phyloP scores from a whole-genome alignment of 2,797 vertebrate genomes.

The Bovichtus variegatus region DNA sequence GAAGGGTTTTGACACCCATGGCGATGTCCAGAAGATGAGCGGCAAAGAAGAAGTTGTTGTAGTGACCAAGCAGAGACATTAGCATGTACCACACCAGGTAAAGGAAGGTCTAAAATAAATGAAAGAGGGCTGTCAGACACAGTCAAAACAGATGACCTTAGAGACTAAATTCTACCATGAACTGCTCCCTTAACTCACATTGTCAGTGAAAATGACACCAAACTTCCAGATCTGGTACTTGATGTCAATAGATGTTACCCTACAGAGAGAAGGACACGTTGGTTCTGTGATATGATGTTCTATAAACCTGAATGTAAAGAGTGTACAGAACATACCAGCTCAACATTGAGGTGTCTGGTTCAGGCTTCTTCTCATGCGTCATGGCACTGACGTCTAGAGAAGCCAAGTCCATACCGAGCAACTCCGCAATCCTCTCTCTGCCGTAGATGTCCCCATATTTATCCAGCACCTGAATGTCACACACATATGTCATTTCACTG shows the following conservation, averaged over 20 bases:
- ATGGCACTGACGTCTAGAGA: conserved; percentile 92
- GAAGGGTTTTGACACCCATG: conserved; percentile 95
- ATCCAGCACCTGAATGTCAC: conserved; percentile 87
- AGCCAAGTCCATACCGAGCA: conserved; percentile 94
- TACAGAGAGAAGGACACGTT: conserved; percentile 56
- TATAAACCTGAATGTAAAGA: neutral
- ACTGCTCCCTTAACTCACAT: conserved; percentile 83
- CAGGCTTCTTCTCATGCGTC: conserved; percentile 88
- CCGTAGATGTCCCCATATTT: conserved; percentile 97
- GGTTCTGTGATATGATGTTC: neutral
- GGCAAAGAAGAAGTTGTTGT: conserved; percentile 97
- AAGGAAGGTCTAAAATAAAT: conserved; percentile 89
- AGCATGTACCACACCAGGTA: conserved; percentile 95
- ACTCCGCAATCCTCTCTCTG: conserved; percentile 93
- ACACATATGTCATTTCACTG: neutral
- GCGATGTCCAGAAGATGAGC: conserved; percentile 94
- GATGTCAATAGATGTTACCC: conserved; percentile 93
- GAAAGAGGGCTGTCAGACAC: neutral
- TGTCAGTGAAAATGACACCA: conserved; percentile 95
- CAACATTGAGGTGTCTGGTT: conserved; percentile 89
- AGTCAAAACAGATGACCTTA: neutral
- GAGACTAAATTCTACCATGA: neutral
- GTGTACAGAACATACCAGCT: conserved; percentile 82
- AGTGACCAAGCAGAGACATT: conserved; percentile 95
- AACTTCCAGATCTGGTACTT: conserved; percentile 98